phyloP scores from a whole-genome alignment of 2,797 vertebrate genomes.

The Squalus acanthias region DNA sequence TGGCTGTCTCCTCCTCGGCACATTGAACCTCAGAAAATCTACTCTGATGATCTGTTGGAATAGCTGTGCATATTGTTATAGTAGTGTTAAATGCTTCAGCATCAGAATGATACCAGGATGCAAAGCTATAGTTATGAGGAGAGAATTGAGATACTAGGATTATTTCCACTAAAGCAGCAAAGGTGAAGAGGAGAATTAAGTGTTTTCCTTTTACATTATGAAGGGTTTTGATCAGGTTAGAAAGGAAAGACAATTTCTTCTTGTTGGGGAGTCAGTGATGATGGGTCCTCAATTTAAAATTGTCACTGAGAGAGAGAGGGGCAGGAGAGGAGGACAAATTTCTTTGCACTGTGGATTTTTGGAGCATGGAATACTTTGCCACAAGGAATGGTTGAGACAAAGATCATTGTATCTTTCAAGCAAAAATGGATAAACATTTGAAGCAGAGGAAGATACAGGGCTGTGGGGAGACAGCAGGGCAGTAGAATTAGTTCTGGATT shows the following conservation, averaged over 20 bases:
- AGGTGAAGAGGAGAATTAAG: neutral
- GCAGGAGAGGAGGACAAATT: neutral
- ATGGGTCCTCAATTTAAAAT: neutral
- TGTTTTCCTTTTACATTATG: neutral
- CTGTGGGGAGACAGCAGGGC: neutral
- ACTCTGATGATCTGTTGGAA: neutral
- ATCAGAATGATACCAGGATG: neutral
- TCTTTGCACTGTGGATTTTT: neutral
- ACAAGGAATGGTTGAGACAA: neutral
- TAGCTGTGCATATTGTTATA: neutral
- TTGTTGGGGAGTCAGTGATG: neutral
- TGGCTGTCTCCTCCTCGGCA: neutral
- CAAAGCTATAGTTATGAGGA: neutral
- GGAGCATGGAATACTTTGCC: neutral
- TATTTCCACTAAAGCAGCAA: neutral
- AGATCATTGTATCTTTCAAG: neutral
- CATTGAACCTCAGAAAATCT: neutral
- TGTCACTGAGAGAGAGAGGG: neutral
- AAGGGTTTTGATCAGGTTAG: neutral
- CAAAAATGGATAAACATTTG: neutral
- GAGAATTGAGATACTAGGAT: neutral
- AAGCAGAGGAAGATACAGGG: neutral
- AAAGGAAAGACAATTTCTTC: neutral
- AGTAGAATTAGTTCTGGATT: neutral
- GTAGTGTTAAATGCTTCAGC: neutral